phyloP scores from a whole-genome alignment of 35 echinoderm and acorn worm genomes.

The Amphiura filiformis region DNA sequence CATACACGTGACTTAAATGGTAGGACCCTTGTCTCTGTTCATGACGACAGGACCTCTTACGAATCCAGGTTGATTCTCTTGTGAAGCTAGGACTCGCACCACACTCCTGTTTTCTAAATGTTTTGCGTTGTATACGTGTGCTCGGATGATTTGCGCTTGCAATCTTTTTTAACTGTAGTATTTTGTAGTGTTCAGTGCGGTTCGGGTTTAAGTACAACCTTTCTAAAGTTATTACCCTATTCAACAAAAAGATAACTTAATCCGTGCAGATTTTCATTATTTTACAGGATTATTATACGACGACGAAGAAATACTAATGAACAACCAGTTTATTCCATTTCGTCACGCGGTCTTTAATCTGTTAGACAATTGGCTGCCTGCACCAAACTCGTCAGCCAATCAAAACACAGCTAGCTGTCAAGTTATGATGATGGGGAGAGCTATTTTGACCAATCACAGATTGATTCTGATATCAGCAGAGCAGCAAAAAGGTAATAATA shows the following conservation, averaged over 20 bases:
- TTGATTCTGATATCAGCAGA: background rate
- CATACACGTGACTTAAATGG: no score
- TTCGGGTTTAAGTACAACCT: no score
- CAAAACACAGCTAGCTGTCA: background rate
- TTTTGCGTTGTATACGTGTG: no score
- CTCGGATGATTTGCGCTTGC: no score
- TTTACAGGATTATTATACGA: background rate
- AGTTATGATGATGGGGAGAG: background rate
- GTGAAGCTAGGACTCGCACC: no score
- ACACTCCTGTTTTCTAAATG: no score
- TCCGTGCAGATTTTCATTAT: background rate
- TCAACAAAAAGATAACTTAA: conserved; percentile 1
- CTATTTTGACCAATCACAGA: background rate
- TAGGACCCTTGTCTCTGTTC: no score
- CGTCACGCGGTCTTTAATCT: background rate
- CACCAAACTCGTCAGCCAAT: background rate
- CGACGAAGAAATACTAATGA: background rate
- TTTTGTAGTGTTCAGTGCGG: no score
- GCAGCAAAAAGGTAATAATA: background rate
- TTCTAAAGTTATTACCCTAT: no score
- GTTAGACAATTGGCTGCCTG: background rate
- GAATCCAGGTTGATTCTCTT: no score
- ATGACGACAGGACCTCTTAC: no score
- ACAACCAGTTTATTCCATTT: background rate
- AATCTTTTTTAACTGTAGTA: no score